Base-by-base conservation (phyloP, 2,113 vertebrate genomes). In the Dolichallabes microphthalmus region DNA sequence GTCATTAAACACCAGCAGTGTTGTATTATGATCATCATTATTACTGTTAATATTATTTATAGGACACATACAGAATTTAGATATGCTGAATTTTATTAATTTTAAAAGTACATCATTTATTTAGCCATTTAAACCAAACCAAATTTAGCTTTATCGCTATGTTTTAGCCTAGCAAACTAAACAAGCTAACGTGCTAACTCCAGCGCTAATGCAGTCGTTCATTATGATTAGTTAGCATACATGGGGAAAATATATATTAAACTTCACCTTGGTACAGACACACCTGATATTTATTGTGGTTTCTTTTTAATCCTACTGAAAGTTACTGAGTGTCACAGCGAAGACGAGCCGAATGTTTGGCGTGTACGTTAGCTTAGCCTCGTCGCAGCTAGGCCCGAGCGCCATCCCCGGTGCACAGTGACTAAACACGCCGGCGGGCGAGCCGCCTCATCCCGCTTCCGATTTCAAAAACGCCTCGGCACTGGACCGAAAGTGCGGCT, bases 361-460 rank as follows among this genome's bases (percentile, higher is more conserved):
- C 52, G 63, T 52, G 27, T 69, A 4, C 35, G 12, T 39, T 73
- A 27, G 79, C 60, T 55, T 15, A 84, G 75, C 69, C 78, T 9
- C 32, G 61, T 61, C 52, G 63, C 19, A 76, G 76, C 79, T 68
- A 75, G 88, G 85, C 64, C 85, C 80, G 64, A 84, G 57, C 69
- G 22, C 45, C 39, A 75, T 83, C 87, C 88, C 76, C 90, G 88
- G 90, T 52, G 35, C 87, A 78, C 64, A 89, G 90, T 80, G 77
- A 39, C 50, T 39, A 80, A 69, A 52, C 81, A 35, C 58, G 30
- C 83, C 83, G 86, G 73, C 60, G 45, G 73, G 55, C 30, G 32
- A 77, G 85, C 76, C 35, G 61, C 25, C 5, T 78, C 60, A 57
- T 82, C 58, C 30, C 39, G 45, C 11, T 17, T 45, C 73, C 15